Conservation (phyloP, 2,797 vertebrate genomes). For the Spizella passerina region DNA sequence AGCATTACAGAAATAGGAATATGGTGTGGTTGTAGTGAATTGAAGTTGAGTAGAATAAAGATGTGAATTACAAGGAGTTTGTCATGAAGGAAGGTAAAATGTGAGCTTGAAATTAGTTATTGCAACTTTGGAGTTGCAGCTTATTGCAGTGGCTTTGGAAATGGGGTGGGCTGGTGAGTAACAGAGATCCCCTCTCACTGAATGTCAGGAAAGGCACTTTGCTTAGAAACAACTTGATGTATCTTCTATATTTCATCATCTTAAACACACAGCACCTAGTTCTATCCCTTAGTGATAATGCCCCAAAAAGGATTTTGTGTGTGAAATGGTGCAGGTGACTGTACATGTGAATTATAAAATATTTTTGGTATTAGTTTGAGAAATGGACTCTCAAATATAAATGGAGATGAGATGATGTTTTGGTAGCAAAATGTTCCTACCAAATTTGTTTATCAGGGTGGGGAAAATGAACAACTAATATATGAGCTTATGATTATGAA, state of each 20-base stretch:
- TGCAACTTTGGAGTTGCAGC: neutral
- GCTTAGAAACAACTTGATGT: neutral
- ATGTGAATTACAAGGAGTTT: neutral
- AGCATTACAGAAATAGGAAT: neutral
- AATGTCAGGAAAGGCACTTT: neutral
- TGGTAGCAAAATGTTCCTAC: neutral
- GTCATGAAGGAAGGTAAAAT: neutral
- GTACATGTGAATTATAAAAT: neutral
- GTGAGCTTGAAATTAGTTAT: neutral
- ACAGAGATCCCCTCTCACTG: neutral
- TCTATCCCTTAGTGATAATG: neutral
- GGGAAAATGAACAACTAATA: neutral
- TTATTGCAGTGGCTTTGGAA: neutral
- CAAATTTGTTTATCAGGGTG: neutral
- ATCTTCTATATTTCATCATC: neutral
- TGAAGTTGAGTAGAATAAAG: neutral
- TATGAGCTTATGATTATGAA: neutral
- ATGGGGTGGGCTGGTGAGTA: neutral
- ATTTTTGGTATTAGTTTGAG: neutral
- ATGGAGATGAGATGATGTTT: neutral
- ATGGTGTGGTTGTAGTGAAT: neutral
- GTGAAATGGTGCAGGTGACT: neutral
- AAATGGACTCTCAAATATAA: neutral
- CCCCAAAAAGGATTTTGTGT: rapidly evolving
- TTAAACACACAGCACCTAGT: rapidly evolving